phyloP scores from a whole-genome alignment of 2,888 invertebrate genomes.

The Parthenolecanium corni region DNA sequence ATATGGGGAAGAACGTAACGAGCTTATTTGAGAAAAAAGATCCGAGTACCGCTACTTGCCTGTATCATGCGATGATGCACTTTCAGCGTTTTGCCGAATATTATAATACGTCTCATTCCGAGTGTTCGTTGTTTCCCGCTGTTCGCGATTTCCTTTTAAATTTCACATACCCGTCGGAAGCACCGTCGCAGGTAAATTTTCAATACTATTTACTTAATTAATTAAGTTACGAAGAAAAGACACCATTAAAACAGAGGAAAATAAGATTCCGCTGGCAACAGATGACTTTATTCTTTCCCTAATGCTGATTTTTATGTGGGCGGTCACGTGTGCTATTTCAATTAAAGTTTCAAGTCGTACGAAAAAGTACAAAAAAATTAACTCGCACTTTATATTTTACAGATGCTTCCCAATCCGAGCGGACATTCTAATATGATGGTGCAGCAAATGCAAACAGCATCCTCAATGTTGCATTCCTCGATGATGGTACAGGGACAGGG shows the following conservation, averaged over 20 bases:
- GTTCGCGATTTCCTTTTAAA: conserved; percentile 77
- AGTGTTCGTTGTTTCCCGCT: conserved; percentile 85
- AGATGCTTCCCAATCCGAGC: conserved; percentile 17
- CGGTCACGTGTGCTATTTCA: neutral
- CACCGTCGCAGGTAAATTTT: conserved; percentile 37
- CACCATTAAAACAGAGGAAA: neutral
- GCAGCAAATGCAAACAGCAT: conserved; percentile 7
- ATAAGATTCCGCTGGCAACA: neutral
- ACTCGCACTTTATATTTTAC: no score
- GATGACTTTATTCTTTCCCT: no score
- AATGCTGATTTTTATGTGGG: no score
- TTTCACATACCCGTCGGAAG: conserved; percentile 68
- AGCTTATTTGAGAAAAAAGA: conserved; percentile 76
- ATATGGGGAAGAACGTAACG: conserved; percentile 72
- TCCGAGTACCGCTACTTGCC: conserved; percentile 47
- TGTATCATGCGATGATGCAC: conserved; percentile 51
- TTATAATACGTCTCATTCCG: conserved; percentile 50
- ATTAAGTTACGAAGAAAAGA: neutral
- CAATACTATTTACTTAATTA: no score
- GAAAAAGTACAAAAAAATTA: no score
- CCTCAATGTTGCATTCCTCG: conserved; percentile 16
- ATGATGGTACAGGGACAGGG: conserved; percentile 4
- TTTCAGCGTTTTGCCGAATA: conserved; percentile 65
- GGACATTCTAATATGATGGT: conserved; percentile 18
- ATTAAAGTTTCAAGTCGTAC: neutral